Evolutionary conservation across 2,888 invertebrate species (phyloP).

Genomic region (Branchellion lobata): DNA sequence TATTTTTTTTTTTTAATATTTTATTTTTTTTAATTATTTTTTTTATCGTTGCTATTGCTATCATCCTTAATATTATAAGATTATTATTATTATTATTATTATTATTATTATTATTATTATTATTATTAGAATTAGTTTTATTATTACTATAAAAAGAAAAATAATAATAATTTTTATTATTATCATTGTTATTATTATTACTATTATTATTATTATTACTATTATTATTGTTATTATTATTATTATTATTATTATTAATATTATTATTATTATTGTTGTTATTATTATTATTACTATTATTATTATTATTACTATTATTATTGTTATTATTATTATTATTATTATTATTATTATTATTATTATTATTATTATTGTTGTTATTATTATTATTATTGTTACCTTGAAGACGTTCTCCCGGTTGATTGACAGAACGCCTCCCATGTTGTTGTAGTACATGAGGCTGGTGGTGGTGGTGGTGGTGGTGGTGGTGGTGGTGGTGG

Average conservation of each 20-base stretch:
- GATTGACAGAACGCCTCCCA: conserved; percentile 63
- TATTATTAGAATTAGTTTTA: not conserved
- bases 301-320: not conserved
- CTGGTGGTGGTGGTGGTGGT: conserved; percentile 52
- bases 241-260: not conserved
- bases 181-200: conserved; percentile 8
- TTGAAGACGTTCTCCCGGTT: conserved; percentile 60
- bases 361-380: not conserved
- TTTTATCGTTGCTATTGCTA: too few species aligned
- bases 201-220: conserved; percentile 9
- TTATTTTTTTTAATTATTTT: too few species aligned
- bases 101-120: not conserved
- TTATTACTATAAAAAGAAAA: not conserved
- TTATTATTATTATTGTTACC: conserved; percentile 41
- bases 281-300: not conserved
- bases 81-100: too few species aligned
- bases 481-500: too few species aligned
- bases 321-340: not conserved
- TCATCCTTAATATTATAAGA: too few species aligned
- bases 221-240: not conserved
- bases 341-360: not conserved
- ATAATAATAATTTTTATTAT: not conserved
- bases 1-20: too few species aligned
- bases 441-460: conserved; percentile 63
- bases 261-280: not conserved